Evolutionary conservation across 2,113 vertebrate species (phyloP), one percentile per base, ranked within the genome.

Genomic region (Bostrychus sinensis): DNA sequence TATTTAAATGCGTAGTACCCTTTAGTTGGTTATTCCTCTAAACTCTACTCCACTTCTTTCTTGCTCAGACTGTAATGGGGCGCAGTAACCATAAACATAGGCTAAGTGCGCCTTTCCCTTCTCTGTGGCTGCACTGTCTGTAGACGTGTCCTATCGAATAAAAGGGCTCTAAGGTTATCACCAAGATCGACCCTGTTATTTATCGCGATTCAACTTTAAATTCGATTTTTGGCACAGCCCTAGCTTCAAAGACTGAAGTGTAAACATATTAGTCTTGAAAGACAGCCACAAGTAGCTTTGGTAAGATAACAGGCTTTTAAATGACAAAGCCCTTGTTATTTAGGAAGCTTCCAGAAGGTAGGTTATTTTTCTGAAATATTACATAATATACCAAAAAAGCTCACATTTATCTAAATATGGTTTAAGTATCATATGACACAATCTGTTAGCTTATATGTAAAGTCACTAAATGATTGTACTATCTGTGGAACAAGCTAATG

Each of bases 261-360:
- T 81, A 65, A 77, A 82, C 62, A 81, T 68, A 70, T 77, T 71
- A 72, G 69, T 78, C 73, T 69, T 75, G 62, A 72, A 56, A 69
- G 73, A 73, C 45, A 72, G 66, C 55, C 59, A 68, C 63, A 70
- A 81, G 78, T 51, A 73, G 68, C 72, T 81, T 70, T 77, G 46
- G 32, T 71, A 30, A 34, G 51, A 70, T 39, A 61, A 37, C 67
- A 70, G 48, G 43, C 38, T 13, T 62, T 59, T 56, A 36, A 25
- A 13, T 56, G 55, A 72, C n/a, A 25, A 65, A 56, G 66, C 39
- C 34, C 39, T 48, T 57, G 65, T 41, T 50, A 72, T 75, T 77
- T 63, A 60, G 37, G 25, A 59, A n/a, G 37, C 45, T 70, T 59
- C 19, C 23, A 9, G 50, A 56, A 63, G 59, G 17, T 66, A 38